Evolutionary conservation across 37 sponge, comb jelly and placozoan genomes (phyloP), one percentile per base, ranked within the genome.

Genomic region (Axinella damicornis): DNA sequence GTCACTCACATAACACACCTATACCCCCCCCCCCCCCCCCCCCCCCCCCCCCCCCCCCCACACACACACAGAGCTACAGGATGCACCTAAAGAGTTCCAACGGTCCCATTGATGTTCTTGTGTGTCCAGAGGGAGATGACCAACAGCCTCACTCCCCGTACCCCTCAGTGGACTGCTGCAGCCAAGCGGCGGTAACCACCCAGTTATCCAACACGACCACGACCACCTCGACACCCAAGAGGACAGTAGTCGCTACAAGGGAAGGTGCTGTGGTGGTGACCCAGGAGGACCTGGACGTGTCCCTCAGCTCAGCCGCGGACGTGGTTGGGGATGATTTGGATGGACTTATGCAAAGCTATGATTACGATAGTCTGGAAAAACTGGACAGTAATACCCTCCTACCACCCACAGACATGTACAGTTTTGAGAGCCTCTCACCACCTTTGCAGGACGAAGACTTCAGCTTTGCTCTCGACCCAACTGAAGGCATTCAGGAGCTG

Each of bases 101-200:
- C 72, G 93, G 89, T 21, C 87, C 93, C 30, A 92, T 95, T 22
- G 95, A 95, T 40, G 95, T 92, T n/a, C 70, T 92, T 27, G 91
- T 95, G 38, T 95, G 95, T 56, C 93, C 93, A 0, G 87, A 90
- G 55, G 68, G 53, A 13, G 82, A 79, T 5, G 81, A 82, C 13
- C 56, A 80, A 62, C 41, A 35, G 18, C 40, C 77, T 5, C 37
- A 53, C 33, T 76, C 77, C 36, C 77, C 77, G 12, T 59, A 21
- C 25, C 62, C 62, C 36, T 35, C 60, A 12, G n/a, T n/a, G n/a
- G n/a, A n/a, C n/a, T n/a, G n/a, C n/a, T n/a, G 25, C 65, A 27
- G 54, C 0, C n/a, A n/a, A n/a, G n/a, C 31, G 30, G 66, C 30
- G 66, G 66, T 12, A 16, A 12, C 66, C 30, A 31, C 1, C 0